phyloP scores from a whole-genome alignment of 2,797 vertebrate genomes.

The Cercopithecus neglectus region DNA sequence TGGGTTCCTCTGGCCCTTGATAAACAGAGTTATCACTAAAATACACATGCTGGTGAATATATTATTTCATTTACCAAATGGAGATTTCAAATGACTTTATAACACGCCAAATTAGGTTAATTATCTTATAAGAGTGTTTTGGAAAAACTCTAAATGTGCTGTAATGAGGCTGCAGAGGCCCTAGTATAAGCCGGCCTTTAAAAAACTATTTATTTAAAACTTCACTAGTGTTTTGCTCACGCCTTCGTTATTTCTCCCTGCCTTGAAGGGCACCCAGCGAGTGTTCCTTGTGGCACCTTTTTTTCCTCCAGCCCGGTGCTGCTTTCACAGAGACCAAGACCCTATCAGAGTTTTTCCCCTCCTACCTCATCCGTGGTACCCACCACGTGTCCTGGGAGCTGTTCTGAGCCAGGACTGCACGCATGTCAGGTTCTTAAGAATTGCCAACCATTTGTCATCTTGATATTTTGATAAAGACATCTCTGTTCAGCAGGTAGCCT shows the following conservation, averaged over 20 bases:
- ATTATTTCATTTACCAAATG: slow-evolving; percentile 37
- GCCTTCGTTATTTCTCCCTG: not conserved
- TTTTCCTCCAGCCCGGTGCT: not conserved
- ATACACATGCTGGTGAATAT: not conserved
- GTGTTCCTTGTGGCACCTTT: not conserved
- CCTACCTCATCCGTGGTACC: not conserved
- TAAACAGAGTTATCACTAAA: not conserved
- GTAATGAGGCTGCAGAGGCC: slow-evolving; percentile 3
- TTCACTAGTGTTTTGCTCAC: not conserved
- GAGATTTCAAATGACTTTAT: slow-evolving; percentile 44
- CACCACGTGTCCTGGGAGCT: not conserved
- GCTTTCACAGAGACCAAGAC: not conserved
- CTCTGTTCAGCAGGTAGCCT: not conserved
- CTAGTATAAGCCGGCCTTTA: not conserved
- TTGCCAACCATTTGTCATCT: not conserved
- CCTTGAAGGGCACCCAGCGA: not conserved
- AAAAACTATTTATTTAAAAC: not conserved
- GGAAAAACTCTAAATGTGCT: slow-evolving; percentile 40
- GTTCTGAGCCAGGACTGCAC: not conserved
- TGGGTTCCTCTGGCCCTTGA: not conserved
- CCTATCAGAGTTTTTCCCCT: fast-evolving
- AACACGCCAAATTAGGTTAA: slow-evolving; percentile 53
- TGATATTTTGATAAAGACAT: not conserved
- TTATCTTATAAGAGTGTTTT: slow-evolving; percentile 60
- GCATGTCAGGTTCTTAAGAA: not conserved